These are phyloP conservation scores for Timandra comae DNA, from an alignment of 2,888 invertebrate species.

Conservation along the genomic window DNA sequence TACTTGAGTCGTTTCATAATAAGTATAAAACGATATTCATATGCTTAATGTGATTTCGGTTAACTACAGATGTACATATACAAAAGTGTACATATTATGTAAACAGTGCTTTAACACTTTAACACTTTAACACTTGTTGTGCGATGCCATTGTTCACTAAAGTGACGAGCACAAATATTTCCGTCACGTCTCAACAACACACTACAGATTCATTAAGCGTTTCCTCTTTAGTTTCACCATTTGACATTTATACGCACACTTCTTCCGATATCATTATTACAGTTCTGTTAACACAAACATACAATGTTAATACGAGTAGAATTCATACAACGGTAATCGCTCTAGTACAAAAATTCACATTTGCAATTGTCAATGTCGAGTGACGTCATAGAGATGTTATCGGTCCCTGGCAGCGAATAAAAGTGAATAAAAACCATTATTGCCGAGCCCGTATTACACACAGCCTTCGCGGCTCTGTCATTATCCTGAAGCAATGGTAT, in stretches of 20 bases:
- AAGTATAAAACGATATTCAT: no score
- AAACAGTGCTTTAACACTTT: no score
- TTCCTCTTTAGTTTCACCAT: background rate
- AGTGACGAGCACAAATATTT: background rate
- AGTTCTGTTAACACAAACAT: no score
- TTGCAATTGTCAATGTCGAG: background rate
- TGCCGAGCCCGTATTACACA: constrained; percentile 1
- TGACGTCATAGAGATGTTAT: background rate
- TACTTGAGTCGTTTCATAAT: no score
- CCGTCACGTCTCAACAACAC: background rate
- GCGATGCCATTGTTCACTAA: background rate
- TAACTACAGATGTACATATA: no score
- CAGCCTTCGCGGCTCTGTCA: constrained; percentile 2
- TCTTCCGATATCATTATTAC: no score
- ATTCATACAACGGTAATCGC: no score
- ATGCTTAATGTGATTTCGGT: no score
- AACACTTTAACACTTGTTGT: constrained; percentile 1
- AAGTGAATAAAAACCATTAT: background rate
- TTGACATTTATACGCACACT: background rate
- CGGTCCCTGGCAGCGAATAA: background rate
- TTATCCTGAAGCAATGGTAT: constrained; percentile 2
- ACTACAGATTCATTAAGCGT: background rate
- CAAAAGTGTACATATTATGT: no score
- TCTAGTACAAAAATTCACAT: background rate
- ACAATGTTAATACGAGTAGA: no score